Conservation (phyloP, 2,113 vertebrate genomes). For the Myiopsitta monachus region DNA sequence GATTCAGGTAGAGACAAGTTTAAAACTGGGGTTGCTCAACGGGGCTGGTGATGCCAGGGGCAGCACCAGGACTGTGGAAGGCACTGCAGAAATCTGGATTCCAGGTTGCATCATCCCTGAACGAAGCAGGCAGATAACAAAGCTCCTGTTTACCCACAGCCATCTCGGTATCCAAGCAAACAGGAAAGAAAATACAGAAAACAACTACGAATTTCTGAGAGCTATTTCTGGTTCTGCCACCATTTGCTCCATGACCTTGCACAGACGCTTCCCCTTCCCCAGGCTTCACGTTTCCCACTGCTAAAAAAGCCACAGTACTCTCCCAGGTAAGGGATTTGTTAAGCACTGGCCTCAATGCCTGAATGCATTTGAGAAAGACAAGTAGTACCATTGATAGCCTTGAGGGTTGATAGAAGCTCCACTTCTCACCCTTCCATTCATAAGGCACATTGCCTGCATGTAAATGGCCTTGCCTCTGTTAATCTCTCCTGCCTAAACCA, state of each 20-base stretch:
- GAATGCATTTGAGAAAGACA: not conserved
- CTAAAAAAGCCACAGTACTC: not conserved
- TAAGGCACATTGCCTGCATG: not conserved
- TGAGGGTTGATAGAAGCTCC: not conserved
- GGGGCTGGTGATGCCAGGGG: rapidly evolving
- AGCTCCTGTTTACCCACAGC: slow-evolving; percentile 73
- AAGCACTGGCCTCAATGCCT: not conserved
- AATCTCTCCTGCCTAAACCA: not conserved
- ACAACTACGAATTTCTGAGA: slow-evolving; percentile 55
- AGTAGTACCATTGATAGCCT: not conserved
- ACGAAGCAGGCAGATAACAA: slow-evolving; percentile 48
- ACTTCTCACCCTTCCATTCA: not conserved
- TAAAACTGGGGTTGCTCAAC: not conserved
- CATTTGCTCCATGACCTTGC: slow-evolving; percentile 54
- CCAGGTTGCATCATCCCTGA: slow-evolving; percentile 6
- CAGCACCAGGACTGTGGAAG: not conserved
- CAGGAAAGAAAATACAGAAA: slow-evolving; percentile 65
- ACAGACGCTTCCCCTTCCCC: slow-evolving; percentile 1
- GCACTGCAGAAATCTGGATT: not conserved
- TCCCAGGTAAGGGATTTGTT: not conserved
- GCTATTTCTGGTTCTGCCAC: slow-evolving; percentile 54
- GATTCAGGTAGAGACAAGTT: not conserved
- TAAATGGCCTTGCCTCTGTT: slow-evolving; percentile 16
- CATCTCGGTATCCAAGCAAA: slow-evolving; percentile 70
- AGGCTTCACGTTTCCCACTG: not conserved